Percentiles rank a stretch among this genome's conserved stretches.
phyloP scores from a whole-genome alignment of 2,113 vertebrate species.

The Petaurus breviceps region DNA sequence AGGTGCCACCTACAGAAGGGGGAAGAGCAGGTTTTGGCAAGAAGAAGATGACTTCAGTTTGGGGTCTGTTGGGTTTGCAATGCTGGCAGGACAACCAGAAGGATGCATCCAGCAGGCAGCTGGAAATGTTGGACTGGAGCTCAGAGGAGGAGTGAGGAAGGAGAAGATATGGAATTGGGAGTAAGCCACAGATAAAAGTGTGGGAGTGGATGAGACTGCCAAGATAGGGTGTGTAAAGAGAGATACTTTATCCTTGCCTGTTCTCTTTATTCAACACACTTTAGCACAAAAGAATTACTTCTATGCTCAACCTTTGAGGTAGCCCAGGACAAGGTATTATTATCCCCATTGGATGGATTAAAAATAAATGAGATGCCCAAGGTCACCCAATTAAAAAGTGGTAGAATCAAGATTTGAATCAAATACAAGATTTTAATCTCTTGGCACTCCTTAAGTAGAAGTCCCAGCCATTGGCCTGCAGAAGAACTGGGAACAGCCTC shows the following conservation, averaged over 20 bases:
- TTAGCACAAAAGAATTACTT: neutral
- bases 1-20: neutral
- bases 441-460: neutral
- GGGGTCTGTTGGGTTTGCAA: neutral
- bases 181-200: neutral
- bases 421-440: too few species aligned
- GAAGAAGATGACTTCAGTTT: neutral
- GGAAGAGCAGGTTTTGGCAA: neutral
- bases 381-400: neutral
- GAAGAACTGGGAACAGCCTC: rapidly evolving
- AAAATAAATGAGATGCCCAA: neutral
- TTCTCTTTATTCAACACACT: neutral
- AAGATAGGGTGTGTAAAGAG: neutral
- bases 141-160: neutral
- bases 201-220: neutral
- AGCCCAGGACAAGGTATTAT: neutral
- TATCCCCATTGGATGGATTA: neutral
- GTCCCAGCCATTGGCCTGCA: neutral
- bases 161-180: neutral
- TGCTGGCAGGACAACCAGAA: neutral
- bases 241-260: neutral
- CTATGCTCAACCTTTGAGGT: neutral
- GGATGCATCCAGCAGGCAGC: neutral
- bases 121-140: neutral
- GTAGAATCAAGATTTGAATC: neutral